Evolutionary conservation across 2,888 invertebrate species (phyloP).

Genomic region (Bellardia bayeri): DNA sequence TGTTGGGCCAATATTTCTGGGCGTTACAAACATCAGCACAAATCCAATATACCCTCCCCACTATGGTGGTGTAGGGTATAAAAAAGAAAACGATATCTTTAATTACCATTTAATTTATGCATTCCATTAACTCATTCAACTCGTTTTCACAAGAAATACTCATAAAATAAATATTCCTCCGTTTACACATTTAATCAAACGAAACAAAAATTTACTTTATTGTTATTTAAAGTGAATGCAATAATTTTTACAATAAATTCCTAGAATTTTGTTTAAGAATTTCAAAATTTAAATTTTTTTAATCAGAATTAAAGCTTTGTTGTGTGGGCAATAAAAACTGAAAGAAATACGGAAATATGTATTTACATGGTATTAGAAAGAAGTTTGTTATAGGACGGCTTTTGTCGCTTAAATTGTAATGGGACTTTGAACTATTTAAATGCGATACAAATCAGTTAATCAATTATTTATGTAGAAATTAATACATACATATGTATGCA

Average conservation of each 20-base stretch:
- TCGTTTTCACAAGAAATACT: slow-evolving; percentile 32
- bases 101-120: slow-evolving; percentile 64
- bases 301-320: slow-evolving; percentile 11
- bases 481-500: neutral
- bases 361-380: neutral
- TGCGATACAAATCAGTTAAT: slow-evolving; percentile 57
- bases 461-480: slow-evolving; percentile 41
- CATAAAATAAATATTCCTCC: slow-evolving; percentile 33
- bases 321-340: slow-evolving; percentile 40
- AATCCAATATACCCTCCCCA: too few relatives aligned
- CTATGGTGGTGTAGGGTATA: too few relatives aligned
- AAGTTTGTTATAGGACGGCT: slow-evolving; percentile 23
- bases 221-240: slow-evolving; percentile 44
- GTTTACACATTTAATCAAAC: slow-evolving; percentile 24
- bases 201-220: slow-evolving; percentile 45
- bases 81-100: slow-evolving; percentile 30
- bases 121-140: slow-evolving; percentile 52
- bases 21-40: too few relatives aligned
- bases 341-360: neutral
- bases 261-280: slow-evolving; percentile 54
- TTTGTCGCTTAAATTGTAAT: slow-evolving; percentile 60
- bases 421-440: slow-evolving; percentile 48
- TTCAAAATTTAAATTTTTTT: slow-evolving; percentile 46
- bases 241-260: slow-evolving; percentile 53
- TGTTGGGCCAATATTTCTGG: too few relatives aligned